Percentiles rank a stretch among this genome's conserved stretches.
These are phyloP conservation scores for Rhodeus uyekii DNA, from an alignment of 2,797 vertebrate genomes.

Conservation along the genomic window DNA sequence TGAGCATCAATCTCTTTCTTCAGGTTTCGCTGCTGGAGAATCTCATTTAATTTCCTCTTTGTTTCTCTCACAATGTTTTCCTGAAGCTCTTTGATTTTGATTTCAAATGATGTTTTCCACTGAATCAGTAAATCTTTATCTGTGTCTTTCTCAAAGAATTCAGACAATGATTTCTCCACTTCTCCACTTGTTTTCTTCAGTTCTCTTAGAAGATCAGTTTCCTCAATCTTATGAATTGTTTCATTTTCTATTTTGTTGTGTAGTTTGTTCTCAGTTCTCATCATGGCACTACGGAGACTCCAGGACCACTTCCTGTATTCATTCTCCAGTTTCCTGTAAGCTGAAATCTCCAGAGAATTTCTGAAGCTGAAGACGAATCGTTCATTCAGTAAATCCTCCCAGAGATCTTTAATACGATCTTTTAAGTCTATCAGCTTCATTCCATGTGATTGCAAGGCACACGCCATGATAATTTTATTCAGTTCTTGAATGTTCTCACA, in stretches of 20 bases:
- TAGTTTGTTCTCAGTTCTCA: not conserved
- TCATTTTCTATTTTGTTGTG: not conserved
- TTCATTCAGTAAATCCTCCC: not conserved
- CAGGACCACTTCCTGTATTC: not conserved
- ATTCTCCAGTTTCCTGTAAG: not conserved
- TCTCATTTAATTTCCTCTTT: not conserved
- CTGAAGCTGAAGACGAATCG: not conserved
- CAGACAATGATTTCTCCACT: not conserved
- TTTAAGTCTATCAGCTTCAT: not conserved
- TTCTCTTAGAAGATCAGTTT: not conserved
- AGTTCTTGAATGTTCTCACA: not conserved
- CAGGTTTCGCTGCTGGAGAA: not conserved
- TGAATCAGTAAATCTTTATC: not conserved
- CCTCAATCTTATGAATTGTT: not conserved
- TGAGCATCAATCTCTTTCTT: not conserved
- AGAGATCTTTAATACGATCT: not conserved
- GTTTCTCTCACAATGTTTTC: not conserved
- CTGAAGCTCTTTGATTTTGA: not conserved
- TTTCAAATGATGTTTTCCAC: not conserved
- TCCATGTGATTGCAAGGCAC: not conserved
- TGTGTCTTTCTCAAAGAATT: not conserved
- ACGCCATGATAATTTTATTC: fast-evolving
- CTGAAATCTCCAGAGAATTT: not conserved
- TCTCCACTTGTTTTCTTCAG: not conserved
- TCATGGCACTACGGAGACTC: not conserved